phyloP scores from a whole-genome alignment of 2,797 vertebrate species.

The Anguilla anguilla region DNA sequence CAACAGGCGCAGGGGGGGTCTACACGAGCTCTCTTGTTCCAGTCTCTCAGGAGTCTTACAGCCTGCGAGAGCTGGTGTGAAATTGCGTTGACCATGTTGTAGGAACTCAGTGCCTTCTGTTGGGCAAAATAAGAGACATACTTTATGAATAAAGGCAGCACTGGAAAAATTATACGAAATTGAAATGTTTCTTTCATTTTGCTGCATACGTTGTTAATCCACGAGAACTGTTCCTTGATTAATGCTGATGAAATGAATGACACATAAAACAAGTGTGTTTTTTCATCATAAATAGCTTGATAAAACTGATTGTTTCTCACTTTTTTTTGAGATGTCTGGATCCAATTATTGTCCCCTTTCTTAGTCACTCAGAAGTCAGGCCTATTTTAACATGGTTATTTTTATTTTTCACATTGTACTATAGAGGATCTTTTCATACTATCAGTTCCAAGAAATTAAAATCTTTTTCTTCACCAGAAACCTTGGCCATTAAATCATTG shows the following conservation, averaged over 20 bases:
- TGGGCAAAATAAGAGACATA: not conserved
- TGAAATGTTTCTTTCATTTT: not conserved
- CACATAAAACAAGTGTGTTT: not conserved
- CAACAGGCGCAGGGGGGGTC: not conserved
- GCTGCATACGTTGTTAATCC: not conserved
- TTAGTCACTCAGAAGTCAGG: not conserved
- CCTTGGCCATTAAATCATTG: not conserved
- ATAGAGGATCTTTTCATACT: not conserved
- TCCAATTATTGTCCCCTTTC: not conserved
- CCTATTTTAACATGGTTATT: not conserved
- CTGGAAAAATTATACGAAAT: not conserved
- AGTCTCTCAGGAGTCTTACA: constrained; percentile 6
- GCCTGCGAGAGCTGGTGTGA: not conserved
- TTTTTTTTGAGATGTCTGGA: not conserved
- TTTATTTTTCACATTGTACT: not conserved
- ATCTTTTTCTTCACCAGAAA: not conserved
- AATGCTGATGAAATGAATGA: not conserved
- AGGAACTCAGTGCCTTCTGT: not conserved
- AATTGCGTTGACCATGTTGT: not conserved
- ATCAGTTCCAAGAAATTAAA: not conserved
- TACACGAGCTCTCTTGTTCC: not conserved
- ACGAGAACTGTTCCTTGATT: not conserved
- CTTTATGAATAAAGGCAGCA: not conserved
- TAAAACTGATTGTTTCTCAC: not conserved
- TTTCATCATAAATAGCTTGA: not conserved